Evolutionary conservation across 2,797 vertebrate genomes (phyloP).

Genomic region (Gadopsis bispinosus): DNA sequence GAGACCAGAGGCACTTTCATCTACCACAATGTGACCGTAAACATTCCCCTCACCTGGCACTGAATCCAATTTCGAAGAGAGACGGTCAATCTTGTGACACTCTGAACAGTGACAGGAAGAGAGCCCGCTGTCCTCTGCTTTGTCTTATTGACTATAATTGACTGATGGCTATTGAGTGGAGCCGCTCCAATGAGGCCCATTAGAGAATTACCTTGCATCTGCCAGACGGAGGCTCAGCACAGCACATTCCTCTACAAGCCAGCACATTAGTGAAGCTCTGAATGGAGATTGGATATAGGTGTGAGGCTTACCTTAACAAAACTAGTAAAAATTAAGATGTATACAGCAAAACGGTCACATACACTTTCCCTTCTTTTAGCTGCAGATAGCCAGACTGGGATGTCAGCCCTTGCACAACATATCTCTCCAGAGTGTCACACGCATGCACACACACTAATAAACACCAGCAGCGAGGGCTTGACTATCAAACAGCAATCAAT

Average conservation of each 20-base stretch:
- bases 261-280: constrained; percentile 28
- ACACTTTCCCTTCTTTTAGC: constrained; percentile 8
- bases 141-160: constrained; percentile 62
- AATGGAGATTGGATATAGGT: not conserved
- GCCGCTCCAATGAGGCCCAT: constrained; percentile 51
- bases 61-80: constrained; percentile 51
- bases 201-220: constrained; percentile 67
- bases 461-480: not conserved
- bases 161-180: constrained; percentile 61
- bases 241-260: constrained; percentile 61
- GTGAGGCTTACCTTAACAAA: not conserved
- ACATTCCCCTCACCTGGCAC: constrained; percentile 38
- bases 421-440: not conserved
- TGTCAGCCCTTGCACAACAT: constrained; percentile 9
- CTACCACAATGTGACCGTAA: constrained; percentile 37
- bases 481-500: constrained; percentile 5
- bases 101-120: constrained; percentile 47
- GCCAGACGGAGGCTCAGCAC: constrained; percentile 28
- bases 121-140: constrained; percentile 46
- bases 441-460: constrained; percentile 12
- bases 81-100: constrained; percentile 56
- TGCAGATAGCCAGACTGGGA: not conserved
- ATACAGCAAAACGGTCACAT: not conserved
- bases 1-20: constrained; percentile 18
- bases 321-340: not conserved